A percentile compares a stretch with the other conserved stretches of the same genome.
Conservation (phyloP, 2,888 invertebrate species). For the Drosophila infuscata region DNA sequence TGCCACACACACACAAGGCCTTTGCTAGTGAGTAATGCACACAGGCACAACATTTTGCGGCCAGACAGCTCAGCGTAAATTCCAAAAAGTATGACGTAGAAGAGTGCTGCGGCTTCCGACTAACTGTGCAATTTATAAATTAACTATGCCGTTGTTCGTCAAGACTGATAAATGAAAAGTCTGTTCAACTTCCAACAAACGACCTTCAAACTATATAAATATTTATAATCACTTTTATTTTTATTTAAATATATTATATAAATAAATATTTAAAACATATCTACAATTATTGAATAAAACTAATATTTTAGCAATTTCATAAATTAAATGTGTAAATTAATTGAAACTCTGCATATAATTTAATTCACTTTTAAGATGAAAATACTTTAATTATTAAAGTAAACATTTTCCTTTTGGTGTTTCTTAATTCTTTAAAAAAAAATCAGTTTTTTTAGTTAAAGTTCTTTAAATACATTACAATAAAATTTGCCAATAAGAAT, state of each 20-base stretch:
- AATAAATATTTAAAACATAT: neutral
- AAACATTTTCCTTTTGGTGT: neutral
- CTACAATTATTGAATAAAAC: no score
- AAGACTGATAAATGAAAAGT: no score
- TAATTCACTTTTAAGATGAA: neutral
- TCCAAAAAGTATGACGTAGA: slow-evolving; percentile 25
- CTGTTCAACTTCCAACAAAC: neutral
- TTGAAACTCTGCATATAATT: neutral
- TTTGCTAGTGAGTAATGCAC: slow-evolving; percentile 32
- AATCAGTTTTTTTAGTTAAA: neutral
- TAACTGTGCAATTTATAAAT: neutral
- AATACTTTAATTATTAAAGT: neutral
- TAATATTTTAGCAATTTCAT: no score
- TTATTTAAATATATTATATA: neutral
- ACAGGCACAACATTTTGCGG: neutral
- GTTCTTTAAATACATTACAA: neutral
- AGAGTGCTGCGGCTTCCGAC: neutral
- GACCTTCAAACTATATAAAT: neutral
- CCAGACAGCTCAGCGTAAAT: slow-evolving; percentile 35
- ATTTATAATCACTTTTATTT: neutral
- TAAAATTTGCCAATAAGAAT: neutral
- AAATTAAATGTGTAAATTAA: no score
- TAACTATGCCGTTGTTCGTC: neutral
- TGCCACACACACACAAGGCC: neutral
- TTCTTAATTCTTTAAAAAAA: neutral